Evolutionary conservation across 2,888 invertebrate genomes (phyloP), one percentile per base, ranked within the genome.

Genomic region (Eilema griseolum): DNA sequence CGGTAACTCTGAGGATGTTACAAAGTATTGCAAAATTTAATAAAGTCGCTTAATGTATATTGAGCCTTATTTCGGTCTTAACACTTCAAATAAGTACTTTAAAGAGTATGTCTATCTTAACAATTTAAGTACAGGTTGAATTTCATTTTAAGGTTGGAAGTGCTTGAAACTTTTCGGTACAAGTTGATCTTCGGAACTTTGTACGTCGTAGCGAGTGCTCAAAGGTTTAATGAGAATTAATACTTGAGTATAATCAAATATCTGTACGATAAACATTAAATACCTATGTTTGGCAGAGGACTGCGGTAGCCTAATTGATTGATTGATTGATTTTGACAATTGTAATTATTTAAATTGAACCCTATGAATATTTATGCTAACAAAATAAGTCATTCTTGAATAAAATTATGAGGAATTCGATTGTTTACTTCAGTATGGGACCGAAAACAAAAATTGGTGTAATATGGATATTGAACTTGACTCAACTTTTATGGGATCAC

Each of bases 81-180:
- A 73, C 71, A 73, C 69, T 76, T 69, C 67, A 37, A 71, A 61
- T 62, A 41, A 69, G 64, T 70, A 74, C 67, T 73, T 69, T 37
- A 66, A 62, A 71, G 52, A 63, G 33, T 57, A n/a, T 46, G 63
- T 70, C 37, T 69, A n/a, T 31, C 37, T 16, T 56, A 72, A 76
- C 62, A 71, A 59, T 68, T 69, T 57, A 67, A 71, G 65, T 73
- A 62, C 12, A 8, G 33, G 41, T 70, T 67, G 24, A 61, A 56
- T 63, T 70, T 62, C 72, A 69, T 67, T 64, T 78, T 78, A 76
- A 65, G 66, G 67, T 66, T 69, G 76, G 28, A 69, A 66, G 67
- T 70, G 60, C 63, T 67, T 60, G 52, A 57, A 71, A 75, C 71
- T 76, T 74, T 73, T 69, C 26, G 57, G 41, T 59, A 69, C 63